Evolutionary conservation across 2,113 vertebrate species (phyloP).

Genomic region (Erythrocercus mccallii): DNA sequence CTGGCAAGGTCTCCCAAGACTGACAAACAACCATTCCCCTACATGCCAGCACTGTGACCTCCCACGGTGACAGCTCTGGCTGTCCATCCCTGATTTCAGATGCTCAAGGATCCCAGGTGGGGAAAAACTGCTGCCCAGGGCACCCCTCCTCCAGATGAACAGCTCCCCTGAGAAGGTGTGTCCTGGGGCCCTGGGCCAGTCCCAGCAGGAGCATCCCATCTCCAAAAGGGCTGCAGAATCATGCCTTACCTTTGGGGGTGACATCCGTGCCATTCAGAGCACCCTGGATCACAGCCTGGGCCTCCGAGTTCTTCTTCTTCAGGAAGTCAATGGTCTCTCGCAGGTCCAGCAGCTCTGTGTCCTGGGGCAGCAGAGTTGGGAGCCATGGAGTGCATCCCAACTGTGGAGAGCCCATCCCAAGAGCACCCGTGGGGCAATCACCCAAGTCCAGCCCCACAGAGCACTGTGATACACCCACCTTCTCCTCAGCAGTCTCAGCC

Average conservation of each 20-base stretch:
- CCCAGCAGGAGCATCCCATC: background rate
- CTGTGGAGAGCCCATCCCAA: rapidly evolving
- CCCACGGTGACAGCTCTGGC: background rate
- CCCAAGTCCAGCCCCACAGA: background rate
- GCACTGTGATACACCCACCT: slow-evolving; percentile 68
- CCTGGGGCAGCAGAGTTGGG: slow-evolving; percentile 62
- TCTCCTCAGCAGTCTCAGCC: slow-evolving; percentile 88
- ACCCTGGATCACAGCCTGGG: slow-evolving; percentile 91
- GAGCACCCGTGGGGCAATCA: background rate
- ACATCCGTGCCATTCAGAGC: slow-evolving; percentile 85
- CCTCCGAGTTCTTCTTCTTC: slow-evolving; percentile 89
- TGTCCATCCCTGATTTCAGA: background rate
- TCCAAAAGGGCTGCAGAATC: background rate
- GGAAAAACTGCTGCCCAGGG: background rate
- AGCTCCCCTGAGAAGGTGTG: rapidly evolving
- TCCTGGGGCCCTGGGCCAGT: background rate
- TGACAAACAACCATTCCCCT: rapidly evolving
- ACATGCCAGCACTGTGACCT: rapidly evolving
- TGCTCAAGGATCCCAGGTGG: background rate
- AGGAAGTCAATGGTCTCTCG: slow-evolving; percentile 90
- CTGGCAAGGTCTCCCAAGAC: background rate
- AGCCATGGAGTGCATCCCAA: rapidly evolving
- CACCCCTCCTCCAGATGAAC: background rate
- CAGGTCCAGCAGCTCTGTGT: slow-evolving; percentile 86
- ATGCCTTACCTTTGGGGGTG: slow-evolving; percentile 80